phyloP scores from a whole-genome alignment of 2,888 invertebrate species.

The Unio pictorum region DNA sequence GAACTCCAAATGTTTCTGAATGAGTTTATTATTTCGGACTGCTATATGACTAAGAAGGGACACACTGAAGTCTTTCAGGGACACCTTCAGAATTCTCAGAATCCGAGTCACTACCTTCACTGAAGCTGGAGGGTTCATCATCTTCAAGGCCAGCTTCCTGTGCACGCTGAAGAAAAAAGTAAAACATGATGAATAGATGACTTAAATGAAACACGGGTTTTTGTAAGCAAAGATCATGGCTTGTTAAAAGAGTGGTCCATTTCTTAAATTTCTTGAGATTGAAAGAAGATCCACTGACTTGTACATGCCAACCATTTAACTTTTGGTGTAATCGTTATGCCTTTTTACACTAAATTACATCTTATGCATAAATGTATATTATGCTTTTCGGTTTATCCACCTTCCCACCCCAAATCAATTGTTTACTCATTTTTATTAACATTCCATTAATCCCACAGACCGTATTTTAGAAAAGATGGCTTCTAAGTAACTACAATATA shows the following conservation, averaged over 20 bases:
- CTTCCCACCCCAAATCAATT: too few relatives aligned
- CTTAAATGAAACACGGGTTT: neutral
- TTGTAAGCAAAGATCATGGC: neutral
- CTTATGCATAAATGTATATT: too few relatives aligned
- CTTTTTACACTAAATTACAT: too few relatives aligned
- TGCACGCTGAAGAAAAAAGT: constrained; percentile 36
- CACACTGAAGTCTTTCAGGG: constrained; percentile 60
- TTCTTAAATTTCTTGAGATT: too few relatives aligned
- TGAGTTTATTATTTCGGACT: too few relatives aligned
- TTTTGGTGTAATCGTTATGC: too few relatives aligned
- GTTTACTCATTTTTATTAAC: too few relatives aligned
- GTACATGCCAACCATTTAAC: neutral
- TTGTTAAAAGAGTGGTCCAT: too few relatives aligned
- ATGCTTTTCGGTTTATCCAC: too few relatives aligned
- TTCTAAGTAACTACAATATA: too few relatives aligned
- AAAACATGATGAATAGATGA: neutral
- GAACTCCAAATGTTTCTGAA: neutral
- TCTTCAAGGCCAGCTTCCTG: constrained; percentile 27
- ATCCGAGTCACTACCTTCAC: constrained; percentile 49
- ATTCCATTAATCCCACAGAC: too few relatives aligned
- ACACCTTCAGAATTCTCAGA: constrained; percentile 51
- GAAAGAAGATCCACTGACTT: neutral
- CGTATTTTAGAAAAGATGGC: too few relatives aligned
- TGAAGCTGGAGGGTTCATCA: constrained; percentile 45
- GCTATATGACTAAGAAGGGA: constrained; percentile 49